phyloP scores from a whole-genome alignment of 2,888 invertebrate species.

The Erpobdella octoculata region DNA sequence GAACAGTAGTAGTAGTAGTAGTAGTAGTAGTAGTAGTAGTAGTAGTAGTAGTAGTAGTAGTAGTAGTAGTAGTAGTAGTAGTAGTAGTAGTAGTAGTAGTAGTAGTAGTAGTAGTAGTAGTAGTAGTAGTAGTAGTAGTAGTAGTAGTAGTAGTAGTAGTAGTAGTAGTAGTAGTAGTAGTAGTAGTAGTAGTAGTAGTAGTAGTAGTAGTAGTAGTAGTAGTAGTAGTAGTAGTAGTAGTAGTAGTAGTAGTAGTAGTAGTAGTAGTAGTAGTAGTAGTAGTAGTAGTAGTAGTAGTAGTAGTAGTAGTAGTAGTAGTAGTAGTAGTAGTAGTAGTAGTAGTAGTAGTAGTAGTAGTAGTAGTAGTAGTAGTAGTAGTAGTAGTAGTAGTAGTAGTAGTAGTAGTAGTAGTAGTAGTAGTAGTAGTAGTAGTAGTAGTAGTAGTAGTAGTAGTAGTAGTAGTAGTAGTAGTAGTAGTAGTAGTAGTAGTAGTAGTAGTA shows the following conservation, averaged over 20 bases:
- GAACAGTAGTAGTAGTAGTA: too few species aligned
- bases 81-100: constrained; percentile 22
- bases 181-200: constrained; percentile 24
- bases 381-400: constrained; percentile 28
- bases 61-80: constrained; percentile 23
- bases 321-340: constrained; percentile 17
- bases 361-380: constrained; percentile 23
- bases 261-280: constrained; percentile 23
- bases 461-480: constrained; percentile 21
- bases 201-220: constrained; percentile 25
- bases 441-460: constrained; percentile 16
- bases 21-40: constrained; percentile 21
- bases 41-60: constrained; percentile 21
- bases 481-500: constrained; percentile 19
- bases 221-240: constrained; percentile 16
- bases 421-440: constrained; percentile 26
- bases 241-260: constrained; percentile 22
- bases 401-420: constrained; percentile 27
- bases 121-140: constrained; percentile 22
- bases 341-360: constrained; percentile 20
- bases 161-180: constrained; percentile 18
- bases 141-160: constrained; percentile 22
- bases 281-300: constrained; percentile 20
- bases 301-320: constrained; percentile 10
- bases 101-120: constrained; percentile 22